phyloP scores from a whole-genome alignment of 2,888 invertebrate genomes.

The Drosophila macrospina region DNA sequence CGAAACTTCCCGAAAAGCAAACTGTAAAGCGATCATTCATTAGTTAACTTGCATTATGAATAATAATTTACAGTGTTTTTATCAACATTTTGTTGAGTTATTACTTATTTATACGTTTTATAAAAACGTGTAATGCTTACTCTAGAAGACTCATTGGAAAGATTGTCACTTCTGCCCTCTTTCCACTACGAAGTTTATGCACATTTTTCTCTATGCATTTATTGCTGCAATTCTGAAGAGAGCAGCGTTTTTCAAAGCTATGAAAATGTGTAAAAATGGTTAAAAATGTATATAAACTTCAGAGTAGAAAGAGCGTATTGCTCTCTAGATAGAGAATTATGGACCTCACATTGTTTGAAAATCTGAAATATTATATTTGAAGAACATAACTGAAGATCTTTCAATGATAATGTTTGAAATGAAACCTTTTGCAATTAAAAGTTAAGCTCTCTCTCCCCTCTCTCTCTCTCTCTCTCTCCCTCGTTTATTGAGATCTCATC shows the following conservation, averaged over 20 bases:
- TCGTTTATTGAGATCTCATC: slow-evolving; percentile 33
- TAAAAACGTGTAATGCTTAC: too few species aligned
- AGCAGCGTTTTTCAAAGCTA: too few species aligned
- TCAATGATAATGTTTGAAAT: neutral
- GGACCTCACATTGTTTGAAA: neutral
- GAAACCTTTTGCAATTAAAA: slow-evolving; percentile 1
- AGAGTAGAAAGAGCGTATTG: too few species aligned
- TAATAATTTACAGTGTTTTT: neutral
- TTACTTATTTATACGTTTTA: neutral
- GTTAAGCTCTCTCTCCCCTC: neutral
- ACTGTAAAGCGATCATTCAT: neutral
- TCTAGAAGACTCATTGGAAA: neutral
- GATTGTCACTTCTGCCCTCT: too few species aligned
- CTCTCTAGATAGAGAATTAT: too few species aligned
- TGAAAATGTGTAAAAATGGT: too few species aligned
- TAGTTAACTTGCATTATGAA: too few species aligned
- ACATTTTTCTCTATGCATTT: too few species aligned
- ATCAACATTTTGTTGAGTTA: neutral
- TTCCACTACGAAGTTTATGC: too few species aligned
- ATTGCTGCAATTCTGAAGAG: too few species aligned
- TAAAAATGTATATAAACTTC: too few species aligned
- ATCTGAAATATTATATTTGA: neutral
- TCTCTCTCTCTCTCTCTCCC: slow-evolving; percentile 4
- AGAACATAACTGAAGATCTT: neutral
- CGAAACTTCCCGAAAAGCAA: neutral